Evolutionary conservation across 1,140 invertebrate species (phyloP).

Genomic region (Protaetia brevitarsis): DNA sequence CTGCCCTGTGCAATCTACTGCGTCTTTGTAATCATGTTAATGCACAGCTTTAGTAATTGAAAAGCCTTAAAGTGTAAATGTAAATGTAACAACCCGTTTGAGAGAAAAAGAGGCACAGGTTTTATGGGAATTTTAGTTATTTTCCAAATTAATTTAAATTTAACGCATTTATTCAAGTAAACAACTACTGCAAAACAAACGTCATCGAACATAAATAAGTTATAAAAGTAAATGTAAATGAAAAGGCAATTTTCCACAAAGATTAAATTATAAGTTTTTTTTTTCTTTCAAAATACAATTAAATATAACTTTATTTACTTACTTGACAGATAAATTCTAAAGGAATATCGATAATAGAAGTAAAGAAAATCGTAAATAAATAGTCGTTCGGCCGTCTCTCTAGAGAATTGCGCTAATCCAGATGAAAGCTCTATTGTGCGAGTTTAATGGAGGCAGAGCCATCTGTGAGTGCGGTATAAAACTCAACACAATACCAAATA

Average conservation of each 20-base stretch:
- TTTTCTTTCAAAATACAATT: no score
- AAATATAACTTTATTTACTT: background rate
- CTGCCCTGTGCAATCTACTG: background rate
- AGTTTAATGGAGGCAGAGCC: conserved; percentile 40
- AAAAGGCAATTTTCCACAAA: no score
- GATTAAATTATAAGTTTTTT: no score
- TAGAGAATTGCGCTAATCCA: conserved; percentile 42
- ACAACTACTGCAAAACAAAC: no score
- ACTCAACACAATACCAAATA: conserved; percentile 35
- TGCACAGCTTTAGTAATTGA: conserved; percentile 10
- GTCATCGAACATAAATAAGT: no score
- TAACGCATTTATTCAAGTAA: no score
- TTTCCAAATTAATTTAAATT: no score
- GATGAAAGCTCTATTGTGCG: conserved; percentile 43
- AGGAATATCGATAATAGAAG: conserved; percentile 22
- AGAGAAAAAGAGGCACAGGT: no score
- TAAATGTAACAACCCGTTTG: conserved; percentile 11
- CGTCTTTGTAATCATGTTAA: conserved; percentile 5
- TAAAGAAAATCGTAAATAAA: conserved; percentile 39
- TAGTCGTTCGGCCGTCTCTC: conserved; percentile 32
- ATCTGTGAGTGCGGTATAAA: conserved; percentile 35
- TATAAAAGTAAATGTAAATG: no score
- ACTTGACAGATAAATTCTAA: conserved; percentile 3
- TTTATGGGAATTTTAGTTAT: no score
- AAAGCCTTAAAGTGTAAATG: background rate